Conservation (phyloP, 2,113 vertebrate genomes). For the Halcyon senegalensis region DNA sequence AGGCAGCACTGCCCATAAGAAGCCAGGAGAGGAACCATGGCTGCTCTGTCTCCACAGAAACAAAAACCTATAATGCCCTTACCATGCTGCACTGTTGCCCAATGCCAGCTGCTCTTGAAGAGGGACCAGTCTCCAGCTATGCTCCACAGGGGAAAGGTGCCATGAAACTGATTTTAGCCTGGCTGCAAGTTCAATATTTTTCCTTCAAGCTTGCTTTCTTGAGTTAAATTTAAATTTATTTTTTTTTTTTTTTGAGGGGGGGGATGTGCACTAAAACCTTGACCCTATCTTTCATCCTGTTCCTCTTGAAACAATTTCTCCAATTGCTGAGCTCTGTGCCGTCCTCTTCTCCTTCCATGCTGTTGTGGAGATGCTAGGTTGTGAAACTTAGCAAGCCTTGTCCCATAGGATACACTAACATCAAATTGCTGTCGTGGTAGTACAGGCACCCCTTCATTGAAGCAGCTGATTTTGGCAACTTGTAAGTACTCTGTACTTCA, state of each 20-base stretch:
- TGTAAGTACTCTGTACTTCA: background rate
- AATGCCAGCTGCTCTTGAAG: background rate
- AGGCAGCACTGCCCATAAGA: background rate
- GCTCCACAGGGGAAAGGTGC: background rate
- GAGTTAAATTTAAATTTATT: background rate
- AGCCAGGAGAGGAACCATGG: background rate
- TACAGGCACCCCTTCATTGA: background rate
- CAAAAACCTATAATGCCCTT: background rate
- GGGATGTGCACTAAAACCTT: background rate
- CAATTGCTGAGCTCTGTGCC: background rate
- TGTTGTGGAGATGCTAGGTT: background rate
- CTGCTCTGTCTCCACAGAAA: background rate
- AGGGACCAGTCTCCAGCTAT: background rate
- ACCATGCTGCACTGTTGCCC: fast-evolving
- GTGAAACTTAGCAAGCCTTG: background rate
- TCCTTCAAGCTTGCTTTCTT: background rate
- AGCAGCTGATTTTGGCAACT: background rate
- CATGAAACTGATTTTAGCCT: background rate
- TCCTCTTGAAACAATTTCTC: background rate
- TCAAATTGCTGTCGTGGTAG: background rate
- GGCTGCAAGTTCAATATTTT: background rate
- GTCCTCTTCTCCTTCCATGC: background rate
- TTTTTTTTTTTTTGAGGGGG: background rate
- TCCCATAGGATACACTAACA: background rate
- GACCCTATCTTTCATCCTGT: background rate